Evolutionary conservation across 2,888 invertebrate genomes (phyloP).

Genomic region (Gastrophysa polygoni): DNA sequence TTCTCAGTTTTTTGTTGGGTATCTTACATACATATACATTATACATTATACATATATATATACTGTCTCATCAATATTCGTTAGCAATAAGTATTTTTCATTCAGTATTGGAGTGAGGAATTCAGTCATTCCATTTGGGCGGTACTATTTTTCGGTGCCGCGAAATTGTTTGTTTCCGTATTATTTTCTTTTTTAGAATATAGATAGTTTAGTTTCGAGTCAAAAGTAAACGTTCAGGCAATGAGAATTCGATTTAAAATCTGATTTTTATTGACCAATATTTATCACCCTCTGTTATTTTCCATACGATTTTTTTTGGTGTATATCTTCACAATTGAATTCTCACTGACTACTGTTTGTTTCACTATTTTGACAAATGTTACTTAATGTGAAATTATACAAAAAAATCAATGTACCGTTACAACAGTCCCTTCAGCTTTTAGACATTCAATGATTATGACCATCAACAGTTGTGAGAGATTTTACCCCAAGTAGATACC

Average conservation of each 20-base stretch:
- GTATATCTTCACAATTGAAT: slow-evolving; percentile 28
- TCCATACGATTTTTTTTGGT: background rate
- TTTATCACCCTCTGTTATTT: background rate
- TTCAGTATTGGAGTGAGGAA: slow-evolving; percentile 61
- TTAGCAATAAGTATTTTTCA: slow-evolving; percentile 62
- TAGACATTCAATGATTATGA: slow-evolving; percentile 52
- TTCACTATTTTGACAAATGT: slow-evolving; percentile 32
- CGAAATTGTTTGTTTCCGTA: slow-evolving; percentile 43
- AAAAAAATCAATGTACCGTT: slow-evolving; percentile 43
- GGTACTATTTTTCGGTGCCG: slow-evolving; percentile 32
- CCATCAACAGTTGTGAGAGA: slow-evolving; percentile 57
- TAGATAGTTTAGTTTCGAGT: slow-evolving; percentile 36
- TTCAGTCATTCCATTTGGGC: slow-evolving; percentile 55
- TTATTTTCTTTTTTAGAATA: slow-evolving; percentile 46
- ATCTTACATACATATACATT: slow-evolving; percentile 40
- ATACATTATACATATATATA: slow-evolving; percentile 38
- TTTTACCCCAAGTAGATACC: slow-evolving; percentile 34
- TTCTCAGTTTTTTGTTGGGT: slow-evolving; percentile 49
- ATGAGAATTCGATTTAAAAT: slow-evolving; percentile 16
- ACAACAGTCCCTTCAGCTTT: slow-evolving; percentile 42
- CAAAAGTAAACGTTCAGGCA: slow-evolving; percentile 18
- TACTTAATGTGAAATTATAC: slow-evolving; percentile 37
- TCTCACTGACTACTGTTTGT: slow-evolving; percentile 18
- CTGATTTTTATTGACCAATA: background rate
- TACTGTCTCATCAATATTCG: slow-evolving; percentile 56